Conservation (phyloP, 1,140 invertebrate species). For the Holcopasites calliopsidis region DNA sequence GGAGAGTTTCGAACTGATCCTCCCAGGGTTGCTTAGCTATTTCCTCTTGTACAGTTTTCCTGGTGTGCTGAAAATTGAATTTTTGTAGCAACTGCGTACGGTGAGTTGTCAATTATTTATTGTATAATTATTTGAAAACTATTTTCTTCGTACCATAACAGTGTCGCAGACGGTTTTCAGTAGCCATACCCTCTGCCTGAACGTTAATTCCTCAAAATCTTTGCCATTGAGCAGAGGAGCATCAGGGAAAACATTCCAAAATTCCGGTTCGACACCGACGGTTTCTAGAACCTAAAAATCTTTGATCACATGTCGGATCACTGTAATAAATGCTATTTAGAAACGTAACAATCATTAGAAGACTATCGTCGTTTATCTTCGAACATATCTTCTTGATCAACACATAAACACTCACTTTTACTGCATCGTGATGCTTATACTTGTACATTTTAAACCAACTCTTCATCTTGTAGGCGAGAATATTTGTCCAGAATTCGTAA, state of each 20-base stretch:
- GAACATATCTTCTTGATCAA: not conserved
- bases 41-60: constrained; percentile 75
- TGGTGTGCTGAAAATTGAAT: constrained; percentile 66
- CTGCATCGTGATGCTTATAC: constrained; percentile 74
- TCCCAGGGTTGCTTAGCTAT: constrained; percentile 70
- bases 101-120: not conserved
- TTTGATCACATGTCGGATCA: constrained; percentile 48
- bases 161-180: constrained; percentile 83
- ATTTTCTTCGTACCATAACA: constrained; percentile 76
- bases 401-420: constrained; percentile 72
- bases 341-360: too few relatives aligned
- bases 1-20: constrained; percentile 69
- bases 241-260: constrained; percentile 79
- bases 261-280: constrained; percentile 79
- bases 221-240: constrained; percentile 78
- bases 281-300: constrained; percentile 79
- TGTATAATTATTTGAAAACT: not conserved
- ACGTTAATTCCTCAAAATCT: constrained; percentile 81
- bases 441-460: constrained; percentile 82
- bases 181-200: constrained; percentile 82
- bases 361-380: not conserved
- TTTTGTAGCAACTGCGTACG: not conserved
- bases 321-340: not conserved
- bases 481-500: constrained; percentile 82
- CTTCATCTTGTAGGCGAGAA: constrained; percentile 78